Evolutionary conservation across 37 sponge, comb jelly and placozoan species (phyloP), one percentile per base, ranked within the genome.

Genomic region (Geodia barretti): DNA sequence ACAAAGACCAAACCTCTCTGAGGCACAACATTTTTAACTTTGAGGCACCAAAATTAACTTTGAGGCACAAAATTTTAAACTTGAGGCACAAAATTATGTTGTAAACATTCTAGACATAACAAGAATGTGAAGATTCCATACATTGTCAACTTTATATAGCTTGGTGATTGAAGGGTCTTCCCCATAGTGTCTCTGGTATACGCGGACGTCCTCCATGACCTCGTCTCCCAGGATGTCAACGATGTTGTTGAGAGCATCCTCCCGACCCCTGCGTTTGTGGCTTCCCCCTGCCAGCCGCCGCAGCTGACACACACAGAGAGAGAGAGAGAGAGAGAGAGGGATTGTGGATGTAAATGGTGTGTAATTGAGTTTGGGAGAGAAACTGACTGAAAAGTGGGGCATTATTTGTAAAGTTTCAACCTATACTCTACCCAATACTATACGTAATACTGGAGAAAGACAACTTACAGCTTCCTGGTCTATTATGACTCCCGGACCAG

Each of bases 261-360:
- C 64, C 40, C 65, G 24, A 0, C 64, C 38, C 26, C 58, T 26
- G 23, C 42, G 29, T 59, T 42, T 73, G 36, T 70, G 70, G 35
- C 71, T 33, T 1, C 79, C 86, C 4, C 86, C 86, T 23, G 78
- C 79, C 28, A 85, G 79, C 35, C 86, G 78, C 36, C 86, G 79
- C 23, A 78, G 63, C 86, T 85, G n/a, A 36, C 41, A 70, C 32
- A 65, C 66, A 65, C 19, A n/a, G 7, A 65, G 66, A 20, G 67
- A n/a, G 30, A 32, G 67, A 20, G 32, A 66, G 30, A 7, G 4
- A 11, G n/a, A n/a, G n/a, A n/a, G n/a, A n/a, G n/a, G n/a, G n/a
- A n/a, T n/a, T n/a, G n/a, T n/a, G n/a, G n/a, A n/a, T n/a, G n/a
- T n/a, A n/a, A n/a, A n/a, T n/a, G n/a, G n/a, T n/a, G n/a, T n/a